These are phyloP conservation scores for Burhinus bistriatus DNA, from an alignment of 2,113 vertebrate genomes.

Conservation along the genomic window DNA sequence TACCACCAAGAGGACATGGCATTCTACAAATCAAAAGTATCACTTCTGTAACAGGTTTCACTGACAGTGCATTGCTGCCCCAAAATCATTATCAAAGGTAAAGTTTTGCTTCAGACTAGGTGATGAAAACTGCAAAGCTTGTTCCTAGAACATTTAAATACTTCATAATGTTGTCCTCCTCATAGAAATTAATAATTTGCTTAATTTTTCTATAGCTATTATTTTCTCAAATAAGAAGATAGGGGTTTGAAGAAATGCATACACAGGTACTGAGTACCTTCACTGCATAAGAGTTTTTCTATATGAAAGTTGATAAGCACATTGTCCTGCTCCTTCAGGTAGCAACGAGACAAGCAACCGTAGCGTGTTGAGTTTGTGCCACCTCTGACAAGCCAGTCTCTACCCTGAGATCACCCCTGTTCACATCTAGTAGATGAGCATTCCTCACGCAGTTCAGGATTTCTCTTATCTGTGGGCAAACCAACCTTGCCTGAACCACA, in stretches of 20 bases:
- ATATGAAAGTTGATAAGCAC: fast-evolving
- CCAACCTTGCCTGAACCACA: background rate
- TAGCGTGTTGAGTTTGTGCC: fast-evolving
- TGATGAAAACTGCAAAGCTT: background rate
- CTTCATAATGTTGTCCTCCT: background rate
- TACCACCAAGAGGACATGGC: fast-evolving
- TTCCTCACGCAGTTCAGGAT: fast-evolving
- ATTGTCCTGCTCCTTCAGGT: background rate
- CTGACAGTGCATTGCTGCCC: fast-evolving
- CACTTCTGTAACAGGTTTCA: background rate
- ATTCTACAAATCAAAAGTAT: background rate
- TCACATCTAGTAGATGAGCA: fast-evolving
- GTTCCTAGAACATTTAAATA: background rate
- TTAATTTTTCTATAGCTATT: background rate
- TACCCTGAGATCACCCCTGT: background rate
- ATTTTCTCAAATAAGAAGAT: background rate
- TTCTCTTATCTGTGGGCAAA: background rate
- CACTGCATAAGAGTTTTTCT: background rate
- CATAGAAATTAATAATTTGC: fast-evolving
- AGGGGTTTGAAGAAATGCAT: background rate
- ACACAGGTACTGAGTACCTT: background rate
- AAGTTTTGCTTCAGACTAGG: background rate
- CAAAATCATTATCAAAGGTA: background rate
- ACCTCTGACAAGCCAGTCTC: background rate
- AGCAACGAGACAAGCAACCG: fast-evolving